These are phyloP conservation scores for Solea senegalensis DNA, from an alignment of 2,113 vertebrate species.

Conservation along the genomic window DNA sequence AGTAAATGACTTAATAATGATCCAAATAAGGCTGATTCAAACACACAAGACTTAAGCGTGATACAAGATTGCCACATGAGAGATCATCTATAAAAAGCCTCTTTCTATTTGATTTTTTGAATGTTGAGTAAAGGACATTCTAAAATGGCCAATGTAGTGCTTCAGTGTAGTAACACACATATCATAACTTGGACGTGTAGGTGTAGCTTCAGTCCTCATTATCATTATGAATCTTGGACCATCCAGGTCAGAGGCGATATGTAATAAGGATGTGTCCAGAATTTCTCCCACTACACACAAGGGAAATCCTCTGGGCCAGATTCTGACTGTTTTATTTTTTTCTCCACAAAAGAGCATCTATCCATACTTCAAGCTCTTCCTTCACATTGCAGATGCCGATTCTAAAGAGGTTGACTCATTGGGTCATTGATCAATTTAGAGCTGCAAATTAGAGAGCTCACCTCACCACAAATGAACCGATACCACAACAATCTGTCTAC, in stretches of 20 bases:
- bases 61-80: not conserved
- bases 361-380: slow-evolving; percentile 8
- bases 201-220: too few species aligned
- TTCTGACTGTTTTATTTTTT: slow-evolving; percentile 10
- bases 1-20: not conserved
- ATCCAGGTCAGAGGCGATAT: too few species aligned
- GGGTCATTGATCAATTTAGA: too few species aligned
- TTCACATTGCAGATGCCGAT: slow-evolving; percentile 1
- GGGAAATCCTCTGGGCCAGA: slow-evolving; percentile 4
- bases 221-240: too few species aligned
- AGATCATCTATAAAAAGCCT: not conserved
- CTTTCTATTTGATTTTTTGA: not conserved
- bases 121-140: too few species aligned
- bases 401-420: not conserved
- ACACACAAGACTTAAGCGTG: not conserved
- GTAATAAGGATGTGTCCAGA: slow-evolving; percentile 23
- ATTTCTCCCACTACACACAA: slow-evolving; percentile 9
- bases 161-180: too few species aligned
- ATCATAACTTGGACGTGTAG: too few species aligned
- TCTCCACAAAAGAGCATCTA: slow-evolving; percentile 1
- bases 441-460: too few species aligned
- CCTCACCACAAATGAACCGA: too few species aligned
- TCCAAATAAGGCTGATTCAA: not conserved
- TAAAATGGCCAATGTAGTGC: too few species aligned
- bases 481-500: too few species aligned